phyloP scores from a whole-genome alignment of 2,797 vertebrate genomes.

The Simalia tracyae region DNA sequence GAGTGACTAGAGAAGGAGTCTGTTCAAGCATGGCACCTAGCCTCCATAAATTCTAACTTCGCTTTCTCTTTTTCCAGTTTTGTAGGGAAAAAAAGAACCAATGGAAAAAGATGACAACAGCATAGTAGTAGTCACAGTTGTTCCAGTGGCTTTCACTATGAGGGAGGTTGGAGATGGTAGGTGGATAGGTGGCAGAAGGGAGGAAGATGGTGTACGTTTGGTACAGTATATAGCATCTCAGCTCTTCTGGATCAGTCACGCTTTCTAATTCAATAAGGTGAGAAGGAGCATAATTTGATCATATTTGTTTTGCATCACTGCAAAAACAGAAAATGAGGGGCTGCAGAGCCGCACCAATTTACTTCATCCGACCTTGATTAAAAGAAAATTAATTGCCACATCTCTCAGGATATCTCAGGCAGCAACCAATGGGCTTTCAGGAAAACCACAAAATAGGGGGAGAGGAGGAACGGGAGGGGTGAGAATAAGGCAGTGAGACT shows the following conservation, averaged over 20 bases:
- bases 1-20: background rate
- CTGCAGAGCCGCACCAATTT: constrained; percentile 97
- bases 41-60: background rate
- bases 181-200: constrained; percentile 9
- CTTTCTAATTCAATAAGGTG: constrained; percentile 99
- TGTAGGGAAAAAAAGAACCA: background rate
- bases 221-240: constrained; percentile 83
- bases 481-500: constrained; percentile 40
- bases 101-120: constrained; percentile 50
- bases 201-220: constrained; percentile 74
- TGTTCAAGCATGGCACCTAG: background rate
- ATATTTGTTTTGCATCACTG: constrained; percentile 99
- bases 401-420: constrained; percentile 98
- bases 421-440: constrained; percentile 89
- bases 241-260: constrained; percentile 95
- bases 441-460: constrained; percentile 69
- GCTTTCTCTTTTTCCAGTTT: background rate
- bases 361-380: constrained; percentile 99
- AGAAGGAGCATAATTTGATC: constrained; percentile 99
- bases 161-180: constrained; percentile 62
- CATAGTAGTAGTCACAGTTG: background rate
- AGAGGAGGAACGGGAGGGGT: constrained; percentile 1
- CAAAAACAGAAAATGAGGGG: constrained; percentile 99
- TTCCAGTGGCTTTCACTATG: constrained; percentile 68
- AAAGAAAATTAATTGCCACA: constrained; percentile 99